Base-by-base conservation (phyloP, 2,797 vertebrate species). In the Huso huso region DNA sequence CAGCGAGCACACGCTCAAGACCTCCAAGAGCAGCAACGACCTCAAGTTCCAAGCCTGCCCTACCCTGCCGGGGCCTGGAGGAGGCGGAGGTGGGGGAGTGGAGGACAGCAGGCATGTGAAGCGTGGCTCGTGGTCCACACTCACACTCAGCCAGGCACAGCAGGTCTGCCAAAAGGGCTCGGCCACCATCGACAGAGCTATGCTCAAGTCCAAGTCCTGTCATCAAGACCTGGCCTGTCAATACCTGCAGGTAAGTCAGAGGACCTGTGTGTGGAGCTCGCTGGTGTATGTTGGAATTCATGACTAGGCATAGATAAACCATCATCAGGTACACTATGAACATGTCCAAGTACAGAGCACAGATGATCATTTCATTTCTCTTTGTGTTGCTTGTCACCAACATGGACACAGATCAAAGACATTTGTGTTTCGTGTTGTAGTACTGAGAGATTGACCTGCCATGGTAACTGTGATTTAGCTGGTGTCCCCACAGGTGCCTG, bases 181-280 rank as follows among this genome's bases (percentile, higher is more conserved):
- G 0, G 93, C 94, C 69, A 99, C 96, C 10, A 93, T 99, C 13
- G 97, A 99, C 77, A 93, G 94, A 81, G 94, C 95, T 66, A 88
- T 98, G 87, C 90, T 98, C 65, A 99, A 98, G 78, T 99, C 97
- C 79, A 98, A 95, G 84, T 99, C 97, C 71, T 96, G 94, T 84
- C 95, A 97, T 72, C 96, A 96, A 78, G 94, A 96, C 73, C 86
- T 98, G 69, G 88, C 95, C 78, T 95, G 95, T 84, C 95, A 97
- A 78, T 97, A 96, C 80, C 89, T 99, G 75, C 95, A 99, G 91
- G 97, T 99, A 73, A 37, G 23, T 37, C 23, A 37, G 23, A 37
- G 23, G 23, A 37, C 23, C 23, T 37, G 23, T 37, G 23, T 37
- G 23, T 37, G 23, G 2, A 1, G 23, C 23, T 37, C 23, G 4